Evolutionary conservation across 2,113 vertebrate species (phyloP), one percentile per base, ranked within the genome.

Genomic region (Nibea coibor): DNA sequence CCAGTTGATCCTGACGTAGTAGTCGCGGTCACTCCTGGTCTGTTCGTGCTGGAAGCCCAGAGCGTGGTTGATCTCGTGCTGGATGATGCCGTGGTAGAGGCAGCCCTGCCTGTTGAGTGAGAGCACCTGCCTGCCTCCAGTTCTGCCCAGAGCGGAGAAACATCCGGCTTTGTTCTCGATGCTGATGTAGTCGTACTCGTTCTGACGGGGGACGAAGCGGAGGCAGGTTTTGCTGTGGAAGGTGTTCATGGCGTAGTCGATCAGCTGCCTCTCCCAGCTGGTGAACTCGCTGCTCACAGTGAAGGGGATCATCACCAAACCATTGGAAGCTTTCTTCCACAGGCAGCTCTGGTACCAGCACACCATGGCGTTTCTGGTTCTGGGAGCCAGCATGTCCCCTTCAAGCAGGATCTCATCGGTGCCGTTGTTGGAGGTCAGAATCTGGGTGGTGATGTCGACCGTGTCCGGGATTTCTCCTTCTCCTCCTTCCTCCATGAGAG

Each of bases 41-140:
- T 85, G 85, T 22, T 78, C 74, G 22, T 87, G 80, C 43, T 72
- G 65, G 78, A 90, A 86, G 24, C 86, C 86, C 86, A 84, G 86
- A 75, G 82, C 78, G 42, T 87, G 86, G 47, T 70, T 78, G 78
- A 63, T 1, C 70, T 84, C 75, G 31, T 84, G 82, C 69, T 74
- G 69, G 48, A 74, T 39, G 75, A 69, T 48, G 59, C 78, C 78
- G 20, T 64, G 19, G 71, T 65, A 54, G 57, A 87, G 4, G 72
- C 77, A 89, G 35, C 76, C 76, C 51, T 54, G 51, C n/a, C 51
- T 54, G 51, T 54, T 54, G 51, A 54, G 51, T 11, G 51, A 54
- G 20, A 54, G 61, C 61, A 47, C 56, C 80, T 87, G 80, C 47
- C 28, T 54, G 31, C 79, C 75, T 71, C 82, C 75, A 0, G 1